These are phyloP conservation scores for Dryocosmus kuriphilus DNA, from an alignment of 2,888 invertebrate genomes.

Conservation along the genomic window DNA sequence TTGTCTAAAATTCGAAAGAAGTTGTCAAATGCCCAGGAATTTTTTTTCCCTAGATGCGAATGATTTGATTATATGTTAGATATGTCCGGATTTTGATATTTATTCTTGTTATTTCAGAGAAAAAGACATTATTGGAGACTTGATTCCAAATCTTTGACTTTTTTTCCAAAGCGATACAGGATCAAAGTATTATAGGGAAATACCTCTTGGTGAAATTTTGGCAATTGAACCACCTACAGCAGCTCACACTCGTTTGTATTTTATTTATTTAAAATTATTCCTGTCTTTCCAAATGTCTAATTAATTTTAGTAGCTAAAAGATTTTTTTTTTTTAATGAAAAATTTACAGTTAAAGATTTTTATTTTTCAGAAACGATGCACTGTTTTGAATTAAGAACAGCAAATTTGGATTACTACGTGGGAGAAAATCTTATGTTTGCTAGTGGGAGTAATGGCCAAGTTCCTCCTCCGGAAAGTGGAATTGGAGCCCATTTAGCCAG, in stretches of 20 bases:
- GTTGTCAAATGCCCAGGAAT: no score
- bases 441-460: conserved; percentile 78
- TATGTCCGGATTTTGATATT: conserved; percentile 3
- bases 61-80: background rate
- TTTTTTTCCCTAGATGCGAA: no score
- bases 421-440: conserved; percentile 89
- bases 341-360: conserved; percentile 36
- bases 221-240: conserved; percentile 89
- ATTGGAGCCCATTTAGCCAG: conserved; percentile 92
- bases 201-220: conserved; percentile 94
- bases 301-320: background rate
- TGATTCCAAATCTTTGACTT: conserved; percentile 95
- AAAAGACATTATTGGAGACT: conserved; percentile 97
- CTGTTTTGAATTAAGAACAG: conserved; percentile 95
- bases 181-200: conserved; percentile 97
- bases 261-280: conserved; percentile 41
- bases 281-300: no score
- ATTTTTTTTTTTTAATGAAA: background rate
- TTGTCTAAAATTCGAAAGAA: no score
- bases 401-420: conserved; percentile 93
- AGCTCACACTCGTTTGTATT: conserved; percentile 81
- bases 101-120: conserved; percentile 77
- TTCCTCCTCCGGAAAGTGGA: conserved; percentile 88
- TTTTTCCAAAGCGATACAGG: conserved; percentile 96
- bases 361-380: conserved; percentile 84